Base-by-base conservation (phyloP, 2,113 vertebrate genomes). In the Cisticola juncidis region DNA sequence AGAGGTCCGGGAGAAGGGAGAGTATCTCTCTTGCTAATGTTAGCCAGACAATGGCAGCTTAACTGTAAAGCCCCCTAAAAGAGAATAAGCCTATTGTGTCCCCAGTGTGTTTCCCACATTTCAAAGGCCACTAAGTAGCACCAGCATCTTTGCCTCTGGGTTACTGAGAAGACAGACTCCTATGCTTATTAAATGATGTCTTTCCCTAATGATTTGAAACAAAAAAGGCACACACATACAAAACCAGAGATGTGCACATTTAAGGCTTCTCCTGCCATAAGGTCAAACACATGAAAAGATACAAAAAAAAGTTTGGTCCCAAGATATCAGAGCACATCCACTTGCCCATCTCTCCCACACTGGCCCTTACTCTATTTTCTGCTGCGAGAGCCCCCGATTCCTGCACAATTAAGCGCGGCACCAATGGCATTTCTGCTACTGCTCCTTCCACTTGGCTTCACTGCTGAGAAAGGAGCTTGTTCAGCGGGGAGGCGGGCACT, bases 171-270 rank as follows among this genome's bases (percentile, higher is more conserved):
- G 83, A 92, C 92, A 96, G 91, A 94, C 66, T 82, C 92, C 85
- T 82, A 57, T 77, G 94, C 81, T 95, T 87, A 53, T 92, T 92
- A 96, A 96, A 96, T 84, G 95, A 91, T 90, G 95, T 86, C 84
- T 95, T 96, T 92, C 93, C 86, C 94, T 96, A 96, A 96, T 95
- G 94, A 96, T 95, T 95, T 96, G 95, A 96, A 96, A 97, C 96
- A 97, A 97, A 97, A 97, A 94, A 86, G 85, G 88, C 95, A 69
- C 86, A 76, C 76, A 96, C 33, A 94, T 71, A 97, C 77, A 94
- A 95, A 96, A 92, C 54, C 44, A 85, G 80, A 87, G 65, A 94
- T 95, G 80, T 82, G 92, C 93, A 83, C 95, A 54, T 95, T 97
- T 96, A 97, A 97, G 95, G 87, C 88, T 95, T 95, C 96, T 95